phyloP scores from a whole-genome alignment of 2,113 vertebrate genomes.

The Ophthalmolycus amberensis region DNA sequence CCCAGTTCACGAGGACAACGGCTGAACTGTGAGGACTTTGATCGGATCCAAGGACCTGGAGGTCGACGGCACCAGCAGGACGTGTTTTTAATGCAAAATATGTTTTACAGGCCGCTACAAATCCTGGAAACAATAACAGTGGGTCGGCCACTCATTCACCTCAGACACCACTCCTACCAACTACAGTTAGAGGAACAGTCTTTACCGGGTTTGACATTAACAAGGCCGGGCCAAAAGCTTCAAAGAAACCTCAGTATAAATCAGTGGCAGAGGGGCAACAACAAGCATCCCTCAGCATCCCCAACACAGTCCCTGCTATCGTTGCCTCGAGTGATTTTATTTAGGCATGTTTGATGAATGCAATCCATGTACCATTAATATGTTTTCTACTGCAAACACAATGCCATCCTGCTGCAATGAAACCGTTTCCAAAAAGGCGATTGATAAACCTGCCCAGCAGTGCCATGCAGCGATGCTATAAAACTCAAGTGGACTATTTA shows the following conservation, averaged over 20 bases:
- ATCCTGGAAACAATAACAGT: slow-evolving; percentile 67
- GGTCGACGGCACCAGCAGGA: slow-evolving; percentile 44
- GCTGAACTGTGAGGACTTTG: slow-evolving; percentile 35
- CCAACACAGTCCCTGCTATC: slow-evolving; percentile 21
- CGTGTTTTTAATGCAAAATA: slow-evolving; percentile 55
- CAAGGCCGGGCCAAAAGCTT: slow-evolving; percentile 34
- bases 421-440: slow-evolving; percentile 26
- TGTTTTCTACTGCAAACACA: slow-evolving; percentile 19
- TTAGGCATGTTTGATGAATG: slow-evolving; percentile 18
- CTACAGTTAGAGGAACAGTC: slow-evolving; percentile 20
- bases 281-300: slow-evolving; percentile 21
- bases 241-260: slow-evolving; percentile 11
- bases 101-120: slow-evolving; percentile 50
- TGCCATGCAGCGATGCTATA: slow-evolving; percentile 33
- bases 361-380: not conserved
- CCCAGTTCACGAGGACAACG: slow-evolving; percentile 28
- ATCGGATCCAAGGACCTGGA: slow-evolving; percentile 18
- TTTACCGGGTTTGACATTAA: slow-evolving; percentile 48
- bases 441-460: slow-evolving; percentile 34
- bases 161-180: slow-evolving; percentile 3
- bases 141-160: slow-evolving; percentile 60
- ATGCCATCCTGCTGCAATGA: not conserved
- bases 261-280: slow-evolving; percentile 15
- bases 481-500: slow-evolving; percentile 46
- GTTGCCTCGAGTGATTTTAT: slow-evolving; percentile 17